phyloP scores from a whole-genome alignment of 2,113 vertebrate genomes.

The Bufo gargarizans region DNA sequence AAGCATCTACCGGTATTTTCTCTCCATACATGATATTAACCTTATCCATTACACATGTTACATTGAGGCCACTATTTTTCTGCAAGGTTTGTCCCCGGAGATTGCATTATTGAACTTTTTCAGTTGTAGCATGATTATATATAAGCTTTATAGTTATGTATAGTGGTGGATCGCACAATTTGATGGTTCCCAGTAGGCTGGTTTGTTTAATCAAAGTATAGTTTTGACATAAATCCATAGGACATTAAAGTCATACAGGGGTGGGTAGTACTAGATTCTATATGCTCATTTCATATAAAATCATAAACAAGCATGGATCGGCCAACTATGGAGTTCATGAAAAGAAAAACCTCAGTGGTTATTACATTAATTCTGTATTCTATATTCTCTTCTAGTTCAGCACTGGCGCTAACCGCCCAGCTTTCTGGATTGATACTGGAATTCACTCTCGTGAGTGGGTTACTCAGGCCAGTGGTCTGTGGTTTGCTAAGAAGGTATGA shows the following conservation, averaged over 20 bases:
- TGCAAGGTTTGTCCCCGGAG: too few species aligned
- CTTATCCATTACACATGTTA: too few species aligned
- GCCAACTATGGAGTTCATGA: neutral
- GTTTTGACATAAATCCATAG: too few species aligned
- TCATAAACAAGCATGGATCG: neutral
- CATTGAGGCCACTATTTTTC: too few species aligned
- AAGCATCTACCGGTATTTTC: too few species aligned
- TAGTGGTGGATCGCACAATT: neutral
- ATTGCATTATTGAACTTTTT: too few species aligned
- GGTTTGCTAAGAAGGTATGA: slow-evolving; percentile 89
- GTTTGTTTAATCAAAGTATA: too few species aligned
- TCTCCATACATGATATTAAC: too few species aligned
- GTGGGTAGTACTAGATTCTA: too few species aligned
- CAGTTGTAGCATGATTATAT: too few species aligned
- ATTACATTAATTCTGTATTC: neutral
- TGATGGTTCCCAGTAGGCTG: neutral
- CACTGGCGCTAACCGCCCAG: slow-evolving; percentile 80
- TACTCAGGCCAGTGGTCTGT: slow-evolving; percentile 83
- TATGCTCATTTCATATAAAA: neutral
- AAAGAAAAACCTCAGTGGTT: neutral
- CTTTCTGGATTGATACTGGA: slow-evolving; percentile 89
- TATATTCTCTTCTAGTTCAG: slow-evolving; percentile 79
- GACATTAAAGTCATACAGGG: too few species aligned
- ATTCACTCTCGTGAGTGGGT: slow-evolving; percentile 95
- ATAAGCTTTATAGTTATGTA: neutral